These are phyloP conservation scores for Micropterix aruncella DNA, from an alignment of 2,888 invertebrate genomes.

Conservation along the genomic window DNA sequence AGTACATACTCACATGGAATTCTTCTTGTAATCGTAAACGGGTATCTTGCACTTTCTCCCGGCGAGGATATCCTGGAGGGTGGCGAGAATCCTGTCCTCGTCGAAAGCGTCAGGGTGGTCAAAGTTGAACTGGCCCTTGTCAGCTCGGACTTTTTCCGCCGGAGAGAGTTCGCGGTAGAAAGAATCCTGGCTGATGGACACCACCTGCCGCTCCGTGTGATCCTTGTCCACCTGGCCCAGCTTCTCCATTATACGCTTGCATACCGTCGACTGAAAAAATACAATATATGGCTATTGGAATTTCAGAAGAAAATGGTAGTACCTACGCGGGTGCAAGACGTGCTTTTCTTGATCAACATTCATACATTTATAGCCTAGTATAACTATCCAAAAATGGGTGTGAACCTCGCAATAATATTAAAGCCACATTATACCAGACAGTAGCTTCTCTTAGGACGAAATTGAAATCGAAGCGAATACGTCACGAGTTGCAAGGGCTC, in stretches of 20 bases:
- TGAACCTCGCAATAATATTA: too few relatives aligned
- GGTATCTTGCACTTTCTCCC: conserved; percentile 85
- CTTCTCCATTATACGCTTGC: conserved; percentile 92
- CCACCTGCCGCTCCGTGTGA: conserved; percentile 77
- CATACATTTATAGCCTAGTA: too few relatives aligned
- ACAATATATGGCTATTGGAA: too few relatives aligned
- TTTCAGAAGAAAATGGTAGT: too few relatives aligned
- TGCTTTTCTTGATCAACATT: too few relatives aligned
- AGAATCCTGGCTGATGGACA: conserved; percentile 91
- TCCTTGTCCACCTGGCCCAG: conserved; percentile 87
- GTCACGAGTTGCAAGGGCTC: too few relatives aligned
- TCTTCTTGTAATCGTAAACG: conserved; percentile 84
- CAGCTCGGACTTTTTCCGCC: conserved; percentile 68
- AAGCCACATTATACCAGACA: too few relatives aligned
- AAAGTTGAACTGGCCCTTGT: conserved; percentile 90
- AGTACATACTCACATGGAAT: conserved; percentile 66
- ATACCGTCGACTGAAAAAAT: conserved; percentile 79
- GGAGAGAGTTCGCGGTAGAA: conserved; percentile 83
- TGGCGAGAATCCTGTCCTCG: conserved; percentile 67
- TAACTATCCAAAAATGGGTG: too few relatives aligned
- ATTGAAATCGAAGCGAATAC: too few relatives aligned
- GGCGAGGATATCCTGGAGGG: conserved; percentile 66
- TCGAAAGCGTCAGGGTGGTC: conserved; percentile 98
- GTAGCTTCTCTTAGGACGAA: too few relatives aligned
- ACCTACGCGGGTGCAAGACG: too few relatives aligned